Evolutionary conservation across 1,140 invertebrate genomes (phyloP).

Genomic region (Pseudomyrmex pallidus): DNA sequence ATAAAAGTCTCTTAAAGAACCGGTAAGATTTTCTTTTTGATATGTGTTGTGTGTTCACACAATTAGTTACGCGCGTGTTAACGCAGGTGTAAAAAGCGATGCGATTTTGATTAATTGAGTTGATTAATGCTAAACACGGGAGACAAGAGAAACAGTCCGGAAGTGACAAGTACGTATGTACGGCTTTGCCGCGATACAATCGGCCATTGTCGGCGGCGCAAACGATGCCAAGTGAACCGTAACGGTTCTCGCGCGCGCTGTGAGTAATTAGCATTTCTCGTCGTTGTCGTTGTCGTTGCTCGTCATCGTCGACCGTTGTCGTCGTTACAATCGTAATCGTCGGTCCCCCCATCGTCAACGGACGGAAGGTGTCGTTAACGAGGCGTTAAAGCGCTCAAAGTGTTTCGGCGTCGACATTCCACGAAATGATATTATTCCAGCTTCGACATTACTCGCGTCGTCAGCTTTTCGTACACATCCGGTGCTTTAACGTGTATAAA

Average conservation of each 20-base stretch:
- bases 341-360: slow-evolving; percentile 17
- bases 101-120: slow-evolving; percentile 53
- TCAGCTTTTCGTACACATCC: slow-evolving; percentile 17
- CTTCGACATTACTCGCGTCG: slow-evolving; percentile 14
- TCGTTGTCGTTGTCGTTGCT: slow-evolving; percentile 22
- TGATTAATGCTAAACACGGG: slow-evolving; percentile 28
- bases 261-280: slow-evolving; percentile 66
- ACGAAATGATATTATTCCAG: slow-evolving; percentile 10
- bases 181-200: slow-evolving; percentile 46
- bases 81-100: slow-evolving; percentile 39
- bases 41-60: slow-evolving; percentile 28
- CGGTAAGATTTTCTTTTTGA: slow-evolving; percentile 58
- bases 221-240: slow-evolving; percentile 58
- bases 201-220: slow-evolving; percentile 60
- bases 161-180: slow-evolving; percentile 47
- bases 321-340: slow-evolving; percentile 27
- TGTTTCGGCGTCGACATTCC: slow-evolving; percentile 9
- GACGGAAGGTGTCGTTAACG: slow-evolving; percentile 58
- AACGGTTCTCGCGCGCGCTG: slow-evolving; percentile 51
- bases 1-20: slow-evolving; percentile 30
- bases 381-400: slow-evolving; percentile 55
- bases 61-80: slow-evolving; percentile 29
- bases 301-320: slow-evolving; percentile 12
- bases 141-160: slow-evolving; percentile 13
- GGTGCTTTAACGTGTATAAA: slow-evolving; percentile 19